Evolutionary conservation across 2,888 invertebrate species (phyloP).

Genomic region (Melikaiella ostensackeni): DNA sequence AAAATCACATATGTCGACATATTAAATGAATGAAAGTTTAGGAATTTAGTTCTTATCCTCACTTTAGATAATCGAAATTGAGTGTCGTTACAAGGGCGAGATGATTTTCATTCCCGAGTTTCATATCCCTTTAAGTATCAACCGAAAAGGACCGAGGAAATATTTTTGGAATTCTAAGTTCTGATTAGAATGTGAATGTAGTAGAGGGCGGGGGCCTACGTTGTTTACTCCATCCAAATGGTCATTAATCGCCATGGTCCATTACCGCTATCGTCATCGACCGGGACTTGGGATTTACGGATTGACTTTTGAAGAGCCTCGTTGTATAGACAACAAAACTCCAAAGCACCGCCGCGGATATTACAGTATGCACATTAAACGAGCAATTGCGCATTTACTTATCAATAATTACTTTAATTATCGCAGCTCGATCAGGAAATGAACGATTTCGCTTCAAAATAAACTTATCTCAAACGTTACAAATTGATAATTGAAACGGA

Average conservation of each 20-base stretch:
- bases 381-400: conserved; percentile 52
- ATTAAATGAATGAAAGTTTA: conserved; percentile 16
- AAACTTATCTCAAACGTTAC: neutral
- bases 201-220: neutral
- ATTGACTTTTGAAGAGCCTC: conserved; percentile 22
- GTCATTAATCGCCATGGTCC: conserved; percentile 67
- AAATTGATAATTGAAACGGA: neutral
- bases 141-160: conserved; percentile 15
- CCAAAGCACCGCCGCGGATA: neutral
- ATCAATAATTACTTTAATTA: conserved; percentile 68
- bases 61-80: conserved; percentile 26
- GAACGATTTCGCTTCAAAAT: neutral
- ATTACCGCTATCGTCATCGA: conserved; percentile 70
- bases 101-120: conserved; percentile 4
- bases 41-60: conserved; percentile 32
- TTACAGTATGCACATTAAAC: conserved; percentile 25
- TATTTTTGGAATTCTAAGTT: conserved; percentile 7
- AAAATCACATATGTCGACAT: neutral
- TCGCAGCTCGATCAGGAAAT: neutral
- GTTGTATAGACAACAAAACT: neutral
- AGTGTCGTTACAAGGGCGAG: conserved; percentile 23
- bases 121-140: neutral
- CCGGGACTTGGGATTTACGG: conserved; percentile 49
- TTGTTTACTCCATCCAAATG: conserved; percentile 35
- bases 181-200: conserved; percentile 18